Conservation (phyloP, 2,888 invertebrate species). For the Drosophila suboccidentalis region DNA sequence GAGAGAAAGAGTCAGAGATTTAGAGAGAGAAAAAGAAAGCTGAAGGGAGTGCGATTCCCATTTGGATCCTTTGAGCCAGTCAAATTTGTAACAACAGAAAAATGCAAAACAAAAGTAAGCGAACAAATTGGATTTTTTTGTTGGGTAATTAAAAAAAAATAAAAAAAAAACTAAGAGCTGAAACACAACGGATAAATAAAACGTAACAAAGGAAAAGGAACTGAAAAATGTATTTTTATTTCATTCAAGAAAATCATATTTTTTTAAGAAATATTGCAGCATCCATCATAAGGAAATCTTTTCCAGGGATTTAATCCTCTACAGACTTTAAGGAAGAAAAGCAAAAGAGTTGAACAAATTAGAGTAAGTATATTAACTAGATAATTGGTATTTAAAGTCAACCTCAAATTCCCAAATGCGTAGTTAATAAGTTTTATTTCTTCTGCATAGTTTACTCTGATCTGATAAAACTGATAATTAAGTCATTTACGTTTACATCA, state of each 20-base stretch:
- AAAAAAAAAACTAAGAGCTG: conserved; percentile 23
- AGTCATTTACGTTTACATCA: conserved; percentile 23
- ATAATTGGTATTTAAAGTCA: too few relatives aligned
- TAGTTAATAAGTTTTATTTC: conserved; percentile 6
- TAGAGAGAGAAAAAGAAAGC: conserved; percentile 48
- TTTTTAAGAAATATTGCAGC: not conserved
- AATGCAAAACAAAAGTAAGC: conserved; percentile 47
- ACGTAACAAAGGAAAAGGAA: conserved; percentile 59
- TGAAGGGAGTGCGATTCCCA: conserved; percentile 26
- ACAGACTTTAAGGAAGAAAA: not conserved
- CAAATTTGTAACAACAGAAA: conserved; percentile 37
- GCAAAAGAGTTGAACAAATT: too few relatives aligned
- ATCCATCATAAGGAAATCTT: not conserved
- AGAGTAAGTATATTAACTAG: not conserved
- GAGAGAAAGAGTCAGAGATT: conserved; percentile 35
- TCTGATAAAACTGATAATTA: conserved; percentile 8
- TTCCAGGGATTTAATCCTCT: not conserved
- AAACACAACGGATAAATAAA: conserved; percentile 59
- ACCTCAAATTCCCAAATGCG: not conserved
- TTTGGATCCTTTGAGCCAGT: conserved; percentile 35
- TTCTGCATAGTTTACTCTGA: not conserved
- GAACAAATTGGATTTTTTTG: conserved; percentile 66
- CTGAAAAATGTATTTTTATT: conserved; percentile 25
- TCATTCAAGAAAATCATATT: not conserved
- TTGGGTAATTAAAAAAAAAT: conserved; percentile 37